phyloP scores from a whole-genome alignment of 2,797 vertebrate species.

The Glossophaga mutica region DNA sequence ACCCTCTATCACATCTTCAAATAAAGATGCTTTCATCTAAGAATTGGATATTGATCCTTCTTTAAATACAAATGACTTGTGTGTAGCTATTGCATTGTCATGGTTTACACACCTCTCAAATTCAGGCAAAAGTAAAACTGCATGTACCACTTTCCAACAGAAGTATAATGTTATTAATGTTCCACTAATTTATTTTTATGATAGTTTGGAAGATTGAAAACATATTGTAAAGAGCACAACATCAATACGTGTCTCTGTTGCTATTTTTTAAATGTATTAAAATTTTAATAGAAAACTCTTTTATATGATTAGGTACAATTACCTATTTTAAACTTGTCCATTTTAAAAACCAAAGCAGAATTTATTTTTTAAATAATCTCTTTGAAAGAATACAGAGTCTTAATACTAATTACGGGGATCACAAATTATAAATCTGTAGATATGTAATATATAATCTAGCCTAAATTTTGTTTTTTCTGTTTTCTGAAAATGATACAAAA shows the following conservation, averaged over 20 bases:
- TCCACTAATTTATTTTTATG: neutral
- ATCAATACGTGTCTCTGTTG: neutral
- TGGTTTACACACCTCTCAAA: neutral
- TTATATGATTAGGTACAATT: neutral
- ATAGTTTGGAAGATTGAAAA: neutral
- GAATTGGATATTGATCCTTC: constrained; percentile 60
- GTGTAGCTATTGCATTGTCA: neutral
- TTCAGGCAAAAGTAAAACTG: neutral
- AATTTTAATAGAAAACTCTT: neutral
- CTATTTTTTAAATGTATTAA: neutral
- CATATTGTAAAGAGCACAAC: neutral
- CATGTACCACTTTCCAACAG: neutral
- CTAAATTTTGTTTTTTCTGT: neutral
- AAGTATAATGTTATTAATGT: neutral
- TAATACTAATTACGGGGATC: neutral
- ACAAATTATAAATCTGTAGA: too few relatives aligned
- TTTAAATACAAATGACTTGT: constrained; percentile 37
- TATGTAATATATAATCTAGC: neutral
- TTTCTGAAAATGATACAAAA: neutral
- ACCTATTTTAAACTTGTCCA: neutral
- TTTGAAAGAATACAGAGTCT: neutral
- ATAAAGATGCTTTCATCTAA: constrained; percentile 49
- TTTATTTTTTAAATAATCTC: neutral
- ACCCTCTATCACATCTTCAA: constrained; percentile 38
- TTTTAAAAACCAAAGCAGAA: neutral